Conservation (phyloP, 92 coral and sea anemone genomes). For the Parazoanthus darwini region DNA sequence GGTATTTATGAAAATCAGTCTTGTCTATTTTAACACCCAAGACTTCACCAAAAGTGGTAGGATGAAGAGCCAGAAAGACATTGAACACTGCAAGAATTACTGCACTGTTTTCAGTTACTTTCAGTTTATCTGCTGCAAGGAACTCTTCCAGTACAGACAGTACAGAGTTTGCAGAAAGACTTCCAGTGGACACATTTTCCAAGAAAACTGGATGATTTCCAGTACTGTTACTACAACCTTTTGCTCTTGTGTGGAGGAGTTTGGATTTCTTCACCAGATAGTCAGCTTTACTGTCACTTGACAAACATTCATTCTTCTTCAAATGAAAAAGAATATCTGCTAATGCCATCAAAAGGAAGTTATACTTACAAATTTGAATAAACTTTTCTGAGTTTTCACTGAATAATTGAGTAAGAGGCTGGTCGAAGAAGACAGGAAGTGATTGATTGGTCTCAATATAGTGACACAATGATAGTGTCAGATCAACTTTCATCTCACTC, state of each 20-base stretch:
- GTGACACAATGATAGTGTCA: slow-evolving; percentile 59
- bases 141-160: slow-evolving; percentile 61
- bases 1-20: slow-evolving; percentile 45
- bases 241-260: slow-evolving; percentile 49
- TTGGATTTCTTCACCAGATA: slow-evolving; percentile 53
- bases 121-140: slow-evolving; percentile 57
- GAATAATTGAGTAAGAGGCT: slow-evolving; percentile 47
- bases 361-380: slow-evolving; percentile 70
- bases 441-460: slow-evolving; percentile 70
- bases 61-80: slow-evolving; percentile 64
- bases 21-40: slow-evolving; percentile 24
- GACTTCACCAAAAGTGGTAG: slow-evolving; percentile 20
- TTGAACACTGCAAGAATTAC: slow-evolving; percentile 78
- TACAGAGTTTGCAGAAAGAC: slow-evolving; percentile 40
- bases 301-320: slow-evolving; percentile 40
- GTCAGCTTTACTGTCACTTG: slow-evolving; percentile 34
- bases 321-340: slow-evolving; percentile 51
- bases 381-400: slow-evolving; percentile 53
- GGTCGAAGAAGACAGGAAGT: slow-evolving; percentile 70
- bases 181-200: not conserved
- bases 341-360: slow-evolving; percentile 72
- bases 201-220: not conserved
- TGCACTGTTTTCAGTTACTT: slow-evolving; percentile 76
- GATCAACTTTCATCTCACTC: slow-evolving; percentile 49
- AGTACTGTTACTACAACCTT: not conserved